A percentile compares a stretch with the other conserved stretches of the same genome.
Conservation (phyloP, 2,888 invertebrate genomes). For the Watsonalla cultraria region DNA sequence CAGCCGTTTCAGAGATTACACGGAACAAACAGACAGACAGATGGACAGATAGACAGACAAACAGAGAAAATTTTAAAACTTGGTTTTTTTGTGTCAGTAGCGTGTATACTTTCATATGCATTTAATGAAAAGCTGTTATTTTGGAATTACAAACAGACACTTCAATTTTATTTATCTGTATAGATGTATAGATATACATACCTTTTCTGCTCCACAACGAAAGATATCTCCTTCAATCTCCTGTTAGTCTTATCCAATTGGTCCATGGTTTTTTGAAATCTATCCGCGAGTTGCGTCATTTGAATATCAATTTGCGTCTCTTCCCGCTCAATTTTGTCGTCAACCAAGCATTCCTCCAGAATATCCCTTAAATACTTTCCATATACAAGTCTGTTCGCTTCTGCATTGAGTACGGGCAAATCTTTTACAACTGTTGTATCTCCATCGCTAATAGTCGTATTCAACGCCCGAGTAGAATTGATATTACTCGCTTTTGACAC, state of each 20-base stretch:
- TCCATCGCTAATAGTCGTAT: conserved; percentile 25
- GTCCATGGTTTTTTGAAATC: conserved; percentile 63
- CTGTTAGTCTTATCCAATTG: conserved; percentile 65
- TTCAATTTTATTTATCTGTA: no score
- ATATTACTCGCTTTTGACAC: conserved; percentile 12
- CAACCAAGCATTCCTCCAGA: conserved; percentile 57
- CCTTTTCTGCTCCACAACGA: conserved; percentile 69
- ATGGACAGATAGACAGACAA: no score
- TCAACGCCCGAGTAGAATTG: conserved; percentile 31
- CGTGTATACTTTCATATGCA: no score
- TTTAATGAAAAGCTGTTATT: no score
- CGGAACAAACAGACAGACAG: no score
- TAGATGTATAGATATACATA: conserved; percentile 18
- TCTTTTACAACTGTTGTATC: conserved; percentile 39
- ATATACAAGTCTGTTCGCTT: conserved; percentile 50
- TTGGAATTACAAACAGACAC: no score
- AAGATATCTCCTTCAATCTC: conserved; percentile 65
- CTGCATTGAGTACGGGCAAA: conserved; percentile 45
- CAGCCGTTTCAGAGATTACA: no score
- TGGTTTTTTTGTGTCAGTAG: no score
- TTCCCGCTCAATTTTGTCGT: conserved; percentile 61
- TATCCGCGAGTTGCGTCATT: conserved; percentile 60
- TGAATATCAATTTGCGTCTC: conserved; percentile 63
- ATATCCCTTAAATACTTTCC: conserved; percentile 55
- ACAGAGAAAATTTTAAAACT: no score